Base-by-base conservation (phyloP, 2,113 vertebrate species). In the Sigmodon hispidus region DNA sequence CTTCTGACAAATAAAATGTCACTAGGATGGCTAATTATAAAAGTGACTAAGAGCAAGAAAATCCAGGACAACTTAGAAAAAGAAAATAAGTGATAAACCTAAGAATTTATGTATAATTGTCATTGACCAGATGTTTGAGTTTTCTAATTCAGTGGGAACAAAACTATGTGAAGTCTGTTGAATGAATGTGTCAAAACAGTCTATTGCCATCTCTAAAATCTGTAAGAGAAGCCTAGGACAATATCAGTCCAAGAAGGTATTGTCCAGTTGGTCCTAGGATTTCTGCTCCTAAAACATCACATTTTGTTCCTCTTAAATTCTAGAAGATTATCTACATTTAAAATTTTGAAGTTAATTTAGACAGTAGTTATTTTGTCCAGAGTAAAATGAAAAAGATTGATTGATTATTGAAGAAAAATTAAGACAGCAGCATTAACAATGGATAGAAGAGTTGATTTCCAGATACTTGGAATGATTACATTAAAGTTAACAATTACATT, bases 221-320 rank as follows among this genome's bases (percentile, higher is more conserved):
- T 48, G 76, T 17, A 12, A 16, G 17, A 21, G 12, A 61, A 89
- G 91, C 4, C 2, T 9, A 65, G 12, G 59, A 72, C 11, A 50
- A 10, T 15, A 6, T 29, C n/a, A 59, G n/a, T 5, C 6, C 4
- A 10, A 34, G 2, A 40, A 9, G 21, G 1, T 69, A n/a, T 43
- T 34, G 79, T 67, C 2, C 50, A 48, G 2, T 43, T 26, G 55
- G 24, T 63, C 63, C 67, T 86, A 17, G 79, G 16, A 85, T 40
- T 88, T 48, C 65, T 55, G 76, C 7, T 59, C 36, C 31, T 67
- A 48, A 61, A 75, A 26, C 2, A 52, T 48, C 15, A 22, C 90
- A 52, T 63, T 72, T 91, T 50, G 70, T 91, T 94, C 91, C 77
- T 87, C 11, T 63, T 84, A 50, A 15, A 45, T n/a, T 72, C 43